phyloP scores from a whole-genome alignment of 2,888 invertebrate species.

The Sesamia inferens region DNA sequence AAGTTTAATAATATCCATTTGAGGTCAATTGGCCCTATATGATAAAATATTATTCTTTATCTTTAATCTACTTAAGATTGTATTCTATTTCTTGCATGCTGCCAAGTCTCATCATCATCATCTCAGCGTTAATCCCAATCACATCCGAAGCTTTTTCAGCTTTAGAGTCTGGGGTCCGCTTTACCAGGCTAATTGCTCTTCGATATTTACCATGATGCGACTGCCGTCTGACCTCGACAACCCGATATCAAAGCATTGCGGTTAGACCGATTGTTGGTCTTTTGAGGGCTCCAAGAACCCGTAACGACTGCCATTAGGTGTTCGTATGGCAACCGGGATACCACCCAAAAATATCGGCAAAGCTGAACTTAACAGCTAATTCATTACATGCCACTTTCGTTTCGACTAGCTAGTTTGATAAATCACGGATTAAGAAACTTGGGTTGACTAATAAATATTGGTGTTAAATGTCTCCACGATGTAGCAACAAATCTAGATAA shows the following conservation, averaged over 20 bases:
- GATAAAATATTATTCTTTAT: slow-evolving; percentile 1
- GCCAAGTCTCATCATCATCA: neutral
- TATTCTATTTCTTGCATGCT: neutral
- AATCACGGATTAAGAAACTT: neutral
- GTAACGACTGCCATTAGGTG: too few species aligned
- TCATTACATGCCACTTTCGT: neutral
- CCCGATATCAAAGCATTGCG: too few species aligned
- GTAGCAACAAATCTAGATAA: neutral
- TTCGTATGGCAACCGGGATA: neutral
- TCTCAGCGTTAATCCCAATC: too few species aligned
- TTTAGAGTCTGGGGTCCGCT: too few species aligned
- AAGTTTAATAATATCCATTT: slow-evolving; percentile 38
- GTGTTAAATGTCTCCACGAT: neutral
- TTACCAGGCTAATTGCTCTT: too few species aligned
- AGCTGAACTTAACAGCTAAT: neutral
- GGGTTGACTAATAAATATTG: neutral
- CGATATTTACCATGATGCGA: too few species aligned
- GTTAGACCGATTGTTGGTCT: too few species aligned
- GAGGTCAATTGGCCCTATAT: slow-evolving; percentile 32
- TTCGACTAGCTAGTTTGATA: neutral
- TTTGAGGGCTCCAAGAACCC: too few species aligned
- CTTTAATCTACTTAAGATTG: neutral
- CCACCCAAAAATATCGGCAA: neutral
- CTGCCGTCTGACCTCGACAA: too few species aligned
- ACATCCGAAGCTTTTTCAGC: too few species aligned